Evolutionary conservation across 2,113 vertebrate species (phyloP), one percentile per base, ranked within the genome.

Genomic region (Rhombomys opimus): DNA sequence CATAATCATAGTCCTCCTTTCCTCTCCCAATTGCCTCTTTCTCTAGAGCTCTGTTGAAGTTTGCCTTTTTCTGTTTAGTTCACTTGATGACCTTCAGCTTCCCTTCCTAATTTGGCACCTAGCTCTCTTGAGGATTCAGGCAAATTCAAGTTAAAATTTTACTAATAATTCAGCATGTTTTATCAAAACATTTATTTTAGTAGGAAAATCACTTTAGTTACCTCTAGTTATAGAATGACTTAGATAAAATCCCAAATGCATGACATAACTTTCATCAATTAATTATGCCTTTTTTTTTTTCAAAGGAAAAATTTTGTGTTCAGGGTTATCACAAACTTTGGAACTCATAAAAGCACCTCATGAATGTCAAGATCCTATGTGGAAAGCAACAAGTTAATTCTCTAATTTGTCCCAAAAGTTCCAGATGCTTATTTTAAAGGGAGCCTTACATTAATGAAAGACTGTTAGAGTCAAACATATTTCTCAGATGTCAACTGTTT

Each of bases 161-260:
- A 95, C n/a, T 88, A 86, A 50, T 59, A 89, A 94, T 85, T 90
- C 38, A 96, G 59, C 41, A 63, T 57, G 70, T 30, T 91, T 46
- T 30, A 87, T 65, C 30, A 15, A 76, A 92, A 75, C 14, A 90
- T 75, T 94, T 97, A 87, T 80, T 95, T 97, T 75, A 87, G 72
- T 78, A 25, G 84, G 27, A 93, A n/a, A 75, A 90, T 76, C 54
- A 96, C 35, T 93, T 97, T 78, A 90, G 63, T 90, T 89, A 85
- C 27, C 78, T 96, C 61, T 80, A 93, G 89, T 93, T 93, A 95
- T 63, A 73, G 38, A 93, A 91, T 91, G 68, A 82, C 87, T 95
- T 63, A 91, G 25, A 94, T 68, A 90, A 96, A 94, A 93, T 65
- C 23, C 65, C 46, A 92, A 84, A 52, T 84, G 35, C 17, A 17